Conservation (phyloP, 2,888 invertebrate species). For the Archips xylosteana region DNA sequence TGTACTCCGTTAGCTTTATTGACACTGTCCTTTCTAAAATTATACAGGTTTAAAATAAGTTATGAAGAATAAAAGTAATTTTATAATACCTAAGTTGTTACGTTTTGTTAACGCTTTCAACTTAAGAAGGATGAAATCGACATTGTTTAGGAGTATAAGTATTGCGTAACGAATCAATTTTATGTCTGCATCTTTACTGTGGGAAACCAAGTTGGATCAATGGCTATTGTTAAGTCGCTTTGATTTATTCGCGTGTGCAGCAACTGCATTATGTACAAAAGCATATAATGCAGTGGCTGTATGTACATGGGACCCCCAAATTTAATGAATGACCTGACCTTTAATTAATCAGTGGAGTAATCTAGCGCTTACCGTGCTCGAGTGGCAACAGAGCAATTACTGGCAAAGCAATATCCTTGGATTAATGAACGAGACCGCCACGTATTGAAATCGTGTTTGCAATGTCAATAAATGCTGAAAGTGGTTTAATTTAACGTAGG, state of each 20-base stretch:
- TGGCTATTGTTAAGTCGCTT: neutral
- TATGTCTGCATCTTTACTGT: neutral
- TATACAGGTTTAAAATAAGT: neutral
- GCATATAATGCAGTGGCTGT: neutral
- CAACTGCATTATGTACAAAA: neutral
- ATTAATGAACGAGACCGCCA: constrained; percentile 33
- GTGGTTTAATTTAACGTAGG: constrained; percentile 34
- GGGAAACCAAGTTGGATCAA: neutral
- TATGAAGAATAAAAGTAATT: neutral
- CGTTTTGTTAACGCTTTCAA: neutral
- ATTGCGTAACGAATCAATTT: too few species aligned
- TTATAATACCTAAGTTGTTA: neutral
- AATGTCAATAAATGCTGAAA: constrained; percentile 38
- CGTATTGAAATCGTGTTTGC: constrained; percentile 40
- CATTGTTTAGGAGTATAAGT: neutral
- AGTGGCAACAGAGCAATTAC: constrained; percentile 37
- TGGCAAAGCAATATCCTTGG: constrained; percentile 38
- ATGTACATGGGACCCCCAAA: constrained; percentile 9
- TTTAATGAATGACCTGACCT: constrained; percentile 19
- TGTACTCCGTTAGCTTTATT: neutral
- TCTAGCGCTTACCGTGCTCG: constrained; percentile 26
- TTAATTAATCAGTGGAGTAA: constrained; percentile 33
- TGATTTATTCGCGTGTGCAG: neutral
- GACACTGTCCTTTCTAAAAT: neutral
- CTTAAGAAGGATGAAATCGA: neutral